Evolutionary conservation across 2,113 vertebrate genomes (phyloP).

Genomic region (Calcarius ornatus): DNA sequence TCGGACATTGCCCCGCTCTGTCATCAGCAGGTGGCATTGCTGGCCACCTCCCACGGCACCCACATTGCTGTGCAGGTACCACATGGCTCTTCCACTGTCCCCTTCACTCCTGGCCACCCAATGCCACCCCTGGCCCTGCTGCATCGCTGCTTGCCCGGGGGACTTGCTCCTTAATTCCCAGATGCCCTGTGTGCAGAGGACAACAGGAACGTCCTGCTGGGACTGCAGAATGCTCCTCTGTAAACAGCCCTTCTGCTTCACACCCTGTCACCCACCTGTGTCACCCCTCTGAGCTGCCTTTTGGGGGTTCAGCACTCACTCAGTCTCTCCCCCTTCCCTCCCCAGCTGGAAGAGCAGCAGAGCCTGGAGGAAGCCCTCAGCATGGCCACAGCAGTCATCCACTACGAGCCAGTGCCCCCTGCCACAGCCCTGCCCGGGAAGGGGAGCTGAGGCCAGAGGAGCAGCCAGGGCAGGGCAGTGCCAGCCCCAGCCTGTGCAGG

Average conservation of each 20-base stretch:
- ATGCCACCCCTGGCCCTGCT: not conserved
- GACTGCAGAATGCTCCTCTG: not conserved
- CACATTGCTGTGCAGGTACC: constrained; percentile 77
- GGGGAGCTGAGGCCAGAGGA: constrained; percentile 40
- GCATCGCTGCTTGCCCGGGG: fast-evolving
- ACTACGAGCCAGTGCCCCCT: constrained; percentile 47
- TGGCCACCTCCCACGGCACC: constrained; percentile 71
- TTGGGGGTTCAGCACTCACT: not conserved
- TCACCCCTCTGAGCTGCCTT: not conserved
- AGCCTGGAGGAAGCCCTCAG: constrained; percentile 77
- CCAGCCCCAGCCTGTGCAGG: not conserved
- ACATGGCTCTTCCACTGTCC: fast-evolving
- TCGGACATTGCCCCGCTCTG: constrained; percentile 30
- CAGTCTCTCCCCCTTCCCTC: not conserved
- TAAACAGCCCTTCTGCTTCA: not conserved
- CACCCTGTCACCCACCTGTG: not conserved
- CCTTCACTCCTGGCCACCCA: fast-evolving
- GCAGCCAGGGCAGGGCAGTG: not conserved
- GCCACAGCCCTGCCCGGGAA: constrained; percentile 17
- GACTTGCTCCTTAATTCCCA: not conserved
- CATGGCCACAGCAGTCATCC: constrained; percentile 72
- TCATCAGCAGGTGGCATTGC: constrained; percentile 78
- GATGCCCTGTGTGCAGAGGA: not conserved
- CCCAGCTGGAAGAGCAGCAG: constrained; percentile 78
- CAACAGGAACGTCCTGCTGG: not conserved